Base-by-base conservation (phyloP, 2,113 vertebrate genomes). In the Nicator chloris region DNA sequence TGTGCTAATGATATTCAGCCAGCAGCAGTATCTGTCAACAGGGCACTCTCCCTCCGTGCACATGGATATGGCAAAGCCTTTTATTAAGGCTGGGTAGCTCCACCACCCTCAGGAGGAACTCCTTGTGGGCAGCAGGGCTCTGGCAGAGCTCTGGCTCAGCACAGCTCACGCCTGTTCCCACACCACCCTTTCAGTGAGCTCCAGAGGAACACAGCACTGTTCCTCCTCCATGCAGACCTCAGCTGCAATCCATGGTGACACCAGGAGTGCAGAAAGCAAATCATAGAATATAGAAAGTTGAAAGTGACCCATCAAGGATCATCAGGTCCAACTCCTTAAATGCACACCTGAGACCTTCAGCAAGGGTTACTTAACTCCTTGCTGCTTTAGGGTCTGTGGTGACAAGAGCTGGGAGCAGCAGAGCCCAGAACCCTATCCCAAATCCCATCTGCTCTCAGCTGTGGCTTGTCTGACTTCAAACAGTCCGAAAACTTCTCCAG, bases 11-110 rank as follows among this genome's bases (percentile, higher is more conserved):
- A 90, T 51, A 92, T 20, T 65, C 92, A 83, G 90, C 72, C 93
- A 73, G 93, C 84, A 93, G 94, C 90, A 73, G 75, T 90, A 75
- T 73, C 95, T 92, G 92, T 94, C 95, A 96, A 51, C 96, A 86
- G 30, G 49, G 51, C 2, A 0, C 86, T 72, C 91, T 87, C 66
- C 75, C 85, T 84, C 39, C 4, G 0, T 9, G 33, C 75, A 45
- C 71, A 31, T 5, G 60, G 86, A 37, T 31, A 59, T 90, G 75
- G 51, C 54, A 64, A 91, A 94, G 82, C 60, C 84, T 54, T 92
- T 88, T 54, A 77, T 88, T 90, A 90, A 49, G 64, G 56, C 42
- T 90, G 9, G 7, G 71, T 68, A 72, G 79, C 60, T 90, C 39
- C 85, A 44, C 61, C 94, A 76, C 56, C 45, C 83, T 84, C 76